These are phyloP conservation scores for Margaritifera margaritifera DNA, from an alignment of 2,888 invertebrate species.

Conservation along the genomic window DNA sequence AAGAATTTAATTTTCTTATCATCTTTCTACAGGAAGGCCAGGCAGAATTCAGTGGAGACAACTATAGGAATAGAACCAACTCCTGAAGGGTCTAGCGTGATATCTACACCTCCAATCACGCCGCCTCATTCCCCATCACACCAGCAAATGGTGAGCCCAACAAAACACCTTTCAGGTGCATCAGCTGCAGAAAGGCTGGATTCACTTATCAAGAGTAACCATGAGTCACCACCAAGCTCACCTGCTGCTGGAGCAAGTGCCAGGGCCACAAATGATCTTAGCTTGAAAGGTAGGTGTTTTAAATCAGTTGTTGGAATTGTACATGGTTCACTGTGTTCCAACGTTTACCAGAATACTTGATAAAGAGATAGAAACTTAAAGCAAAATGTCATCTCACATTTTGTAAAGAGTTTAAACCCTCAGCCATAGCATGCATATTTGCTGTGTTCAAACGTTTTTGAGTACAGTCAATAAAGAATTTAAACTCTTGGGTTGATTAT, in stretches of 20 bases:
- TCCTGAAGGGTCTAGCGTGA: constrained; percentile 22
- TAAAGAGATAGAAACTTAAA: too few relatives aligned
- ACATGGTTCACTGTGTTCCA: too few relatives aligned
- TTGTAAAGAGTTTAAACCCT: too few relatives aligned
- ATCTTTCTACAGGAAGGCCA: constrained; percentile 12
- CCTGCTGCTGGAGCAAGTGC: constrained; percentile 2
- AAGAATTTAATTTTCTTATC: background rate
- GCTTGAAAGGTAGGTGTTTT: constrained; percentile 44
- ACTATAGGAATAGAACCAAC: constrained; percentile 33
- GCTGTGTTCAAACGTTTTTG: too few relatives aligned
- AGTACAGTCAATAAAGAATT: too few relatives aligned
- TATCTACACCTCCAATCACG: constrained; percentile 17
- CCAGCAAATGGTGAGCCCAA: constrained; percentile 67
- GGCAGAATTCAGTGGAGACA: constrained; percentile 24
- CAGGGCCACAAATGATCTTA: constrained; percentile 29
- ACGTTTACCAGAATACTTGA: too few relatives aligned
- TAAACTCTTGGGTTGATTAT: too few relatives aligned
- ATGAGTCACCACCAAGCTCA: constrained; percentile 15
- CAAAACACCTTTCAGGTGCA: constrained; percentile 64
- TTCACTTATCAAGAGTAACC: constrained; percentile 82
- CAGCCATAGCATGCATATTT: too few relatives aligned
- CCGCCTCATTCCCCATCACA: constrained; percentile 20
- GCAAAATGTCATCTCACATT: too few relatives aligned
- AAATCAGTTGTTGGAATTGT: too few relatives aligned
- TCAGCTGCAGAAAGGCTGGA: constrained; percentile 80